Base-by-base conservation (phyloP, 2,113 vertebrate species). In the Rhodinocichla rosea region DNA sequence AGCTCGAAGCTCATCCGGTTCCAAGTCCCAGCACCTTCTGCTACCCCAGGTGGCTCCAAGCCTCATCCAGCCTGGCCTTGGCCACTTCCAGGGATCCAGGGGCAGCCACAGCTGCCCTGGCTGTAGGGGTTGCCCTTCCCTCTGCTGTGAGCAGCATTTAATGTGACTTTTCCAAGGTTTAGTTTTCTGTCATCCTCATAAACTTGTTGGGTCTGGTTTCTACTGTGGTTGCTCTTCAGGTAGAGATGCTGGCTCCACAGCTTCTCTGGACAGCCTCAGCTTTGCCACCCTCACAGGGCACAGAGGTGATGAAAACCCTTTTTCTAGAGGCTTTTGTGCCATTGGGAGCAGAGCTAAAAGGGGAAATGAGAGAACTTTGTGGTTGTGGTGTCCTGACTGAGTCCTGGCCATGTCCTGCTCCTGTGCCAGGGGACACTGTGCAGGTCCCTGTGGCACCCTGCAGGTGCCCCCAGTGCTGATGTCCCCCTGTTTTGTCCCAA, bases 291-390 rank as follows among this genome's bases (percentile, higher is more conserved):
- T 75, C 69, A 5, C 44, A 39, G 23, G 27, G 39, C 68, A 37
- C 3, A 9, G 42, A 9, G 42, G 14, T 9, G 35, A 3, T 5
- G 21, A 57, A 52, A 4, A 3, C 9, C 32, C 7, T 10, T 18
- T 13, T 37, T 9, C 7, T 28, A 1, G 55, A 37, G 13, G 7
- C 20, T 16, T 18, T 23, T 28, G 39, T 44, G 52, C 2, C 0
- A 0, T 19, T 4, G 2, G 10, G 49, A 69, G 32, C 62, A 62
- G 53, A 55, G 39, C 22, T 35, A 1, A 47, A 68, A 91, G 65
- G 78, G 33, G 49, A 82, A 85, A 17, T 24, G 49, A 53, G 76
- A 68, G 78, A 20, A 3, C 62, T 79, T 59, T 32, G 80, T 92
- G 82, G 4, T 33, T 6, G 2, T 11, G 20, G 57, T 32, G 19